Percentiles rank a stretch among this genome's conserved stretches.
phyloP scores from a whole-genome alignment of 2,888 invertebrate genomes.

The Scrobipalpa atriplicella region DNA sequence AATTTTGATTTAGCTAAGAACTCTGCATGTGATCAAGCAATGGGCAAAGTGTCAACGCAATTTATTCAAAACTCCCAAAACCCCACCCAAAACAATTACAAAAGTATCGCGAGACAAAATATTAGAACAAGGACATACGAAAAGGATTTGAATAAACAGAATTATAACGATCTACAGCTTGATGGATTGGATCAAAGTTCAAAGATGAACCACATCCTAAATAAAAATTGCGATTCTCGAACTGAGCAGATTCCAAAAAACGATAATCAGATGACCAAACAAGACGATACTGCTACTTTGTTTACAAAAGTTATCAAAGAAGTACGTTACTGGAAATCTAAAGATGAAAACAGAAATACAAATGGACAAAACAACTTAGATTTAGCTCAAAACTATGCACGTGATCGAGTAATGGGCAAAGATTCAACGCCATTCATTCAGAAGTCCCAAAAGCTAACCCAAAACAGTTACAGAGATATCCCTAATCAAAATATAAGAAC shows the following conservation, averaged over 20 bases:
- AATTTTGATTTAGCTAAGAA: not conserved
- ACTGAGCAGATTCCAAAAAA: not conserved
- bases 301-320: constrained; percentile 58
- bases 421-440: not conserved
- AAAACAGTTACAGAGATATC: not conserved
- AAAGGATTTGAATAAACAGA: not conserved
- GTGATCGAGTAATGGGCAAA: not conserved
- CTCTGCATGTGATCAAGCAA: not conserved
- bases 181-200: not conserved
- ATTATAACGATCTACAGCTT: not conserved
- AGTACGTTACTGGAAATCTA: constrained; percentile 46
- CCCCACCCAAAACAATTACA: not conserved
- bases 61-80: not conserved
- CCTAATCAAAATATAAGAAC: constrained; percentile 22
- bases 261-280: constrained; percentile 13
- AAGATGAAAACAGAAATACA: constrained; percentile 19
- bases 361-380: not conserved
- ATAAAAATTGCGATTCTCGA: not conserved
- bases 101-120: not conserved
- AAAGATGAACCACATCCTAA: not conserved
- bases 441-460: not conserved
- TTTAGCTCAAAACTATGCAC: not conserved
- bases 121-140: constrained; percentile 10
- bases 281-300: constrained; percentile 50
- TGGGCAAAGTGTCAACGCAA: not conserved